These are phyloP conservation scores for Cyanistes caeruleus DNA, from an alignment of 2,113 vertebrate genomes.

Conservation along the genomic window DNA sequence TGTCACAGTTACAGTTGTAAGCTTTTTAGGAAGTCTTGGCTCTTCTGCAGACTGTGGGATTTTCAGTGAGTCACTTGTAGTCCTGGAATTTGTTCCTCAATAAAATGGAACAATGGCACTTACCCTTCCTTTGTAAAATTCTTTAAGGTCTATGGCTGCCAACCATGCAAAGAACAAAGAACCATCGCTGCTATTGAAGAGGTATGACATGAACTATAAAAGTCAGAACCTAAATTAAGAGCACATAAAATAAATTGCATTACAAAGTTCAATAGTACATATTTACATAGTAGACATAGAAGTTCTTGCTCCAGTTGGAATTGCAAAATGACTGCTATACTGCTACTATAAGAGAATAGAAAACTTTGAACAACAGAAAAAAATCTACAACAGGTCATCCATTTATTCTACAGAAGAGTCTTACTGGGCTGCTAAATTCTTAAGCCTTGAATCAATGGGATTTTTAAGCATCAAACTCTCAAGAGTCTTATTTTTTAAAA, in stretches of 20 bases:
- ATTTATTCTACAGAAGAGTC: not conserved
- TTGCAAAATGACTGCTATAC: not conserved
- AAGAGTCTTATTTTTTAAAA: not conserved
- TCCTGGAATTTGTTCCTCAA: not conserved
- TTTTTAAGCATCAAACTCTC: not conserved
- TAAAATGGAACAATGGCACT: not conserved
- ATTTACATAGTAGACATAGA: not conserved
- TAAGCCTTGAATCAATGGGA: not conserved
- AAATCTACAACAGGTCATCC: not conserved
- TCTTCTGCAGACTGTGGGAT: not conserved
- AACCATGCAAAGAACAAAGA: not conserved
- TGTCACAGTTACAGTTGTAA: not conserved
- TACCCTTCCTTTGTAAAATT: not conserved
- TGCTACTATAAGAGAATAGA: not conserved
- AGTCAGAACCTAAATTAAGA: conserved; percentile 6
- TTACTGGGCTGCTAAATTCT: not conserved
- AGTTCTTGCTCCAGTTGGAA: not conserved
- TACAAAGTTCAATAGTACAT: not conserved
- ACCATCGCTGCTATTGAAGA: not conserved
- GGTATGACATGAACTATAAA: not conserved
- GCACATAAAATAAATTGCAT: not conserved
- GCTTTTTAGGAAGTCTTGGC: not conserved
- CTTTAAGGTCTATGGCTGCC: not conserved
- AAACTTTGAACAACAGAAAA: not conserved
- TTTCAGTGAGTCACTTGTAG: not conserved